These are phyloP conservation scores for Pachyuromys duprasi DNA, from an alignment of 2,797 vertebrate species.

Conservation along the genomic window DNA sequence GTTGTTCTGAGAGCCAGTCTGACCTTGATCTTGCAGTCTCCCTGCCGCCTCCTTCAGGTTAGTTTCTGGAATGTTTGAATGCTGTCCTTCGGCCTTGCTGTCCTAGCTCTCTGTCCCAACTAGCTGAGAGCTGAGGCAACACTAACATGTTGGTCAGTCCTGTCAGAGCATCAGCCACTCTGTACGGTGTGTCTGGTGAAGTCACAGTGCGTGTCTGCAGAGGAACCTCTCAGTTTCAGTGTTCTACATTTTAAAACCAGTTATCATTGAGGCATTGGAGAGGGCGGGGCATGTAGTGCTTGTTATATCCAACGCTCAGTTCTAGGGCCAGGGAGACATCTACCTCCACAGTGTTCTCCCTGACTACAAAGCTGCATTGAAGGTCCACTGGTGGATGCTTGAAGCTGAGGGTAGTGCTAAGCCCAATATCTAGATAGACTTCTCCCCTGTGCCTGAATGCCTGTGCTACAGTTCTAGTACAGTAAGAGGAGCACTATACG, in stretches of 20 bases:
- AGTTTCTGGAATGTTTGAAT: neutral
- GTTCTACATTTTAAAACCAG: neutral
- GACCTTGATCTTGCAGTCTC: neutral
- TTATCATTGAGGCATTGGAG: neutral
- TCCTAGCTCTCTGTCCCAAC: too few relatives aligned
- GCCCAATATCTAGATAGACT: neutral
- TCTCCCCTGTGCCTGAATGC: neutral
- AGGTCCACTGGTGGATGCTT: neutral
- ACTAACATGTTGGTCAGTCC: neutral
- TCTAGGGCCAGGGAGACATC: neutral
- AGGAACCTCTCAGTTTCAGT: neutral
- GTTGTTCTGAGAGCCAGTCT: neutral
- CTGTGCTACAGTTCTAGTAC: neutral
- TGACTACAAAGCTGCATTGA: too few relatives aligned
- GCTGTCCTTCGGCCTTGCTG: too few relatives aligned
- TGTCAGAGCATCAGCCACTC: neutral
- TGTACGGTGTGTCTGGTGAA: neutral
- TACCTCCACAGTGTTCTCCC: neutral
- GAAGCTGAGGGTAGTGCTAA: neutral
- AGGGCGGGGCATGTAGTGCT: too few relatives aligned
- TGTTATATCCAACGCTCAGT: neutral
- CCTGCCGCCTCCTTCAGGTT: neutral
- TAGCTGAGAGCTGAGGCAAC: neutral
- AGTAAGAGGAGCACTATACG: neutral
- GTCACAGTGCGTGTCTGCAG: neutral